phyloP scores from a whole-genome alignment of 2,113 vertebrate species.

The Cyrtonyx montezumae region DNA sequence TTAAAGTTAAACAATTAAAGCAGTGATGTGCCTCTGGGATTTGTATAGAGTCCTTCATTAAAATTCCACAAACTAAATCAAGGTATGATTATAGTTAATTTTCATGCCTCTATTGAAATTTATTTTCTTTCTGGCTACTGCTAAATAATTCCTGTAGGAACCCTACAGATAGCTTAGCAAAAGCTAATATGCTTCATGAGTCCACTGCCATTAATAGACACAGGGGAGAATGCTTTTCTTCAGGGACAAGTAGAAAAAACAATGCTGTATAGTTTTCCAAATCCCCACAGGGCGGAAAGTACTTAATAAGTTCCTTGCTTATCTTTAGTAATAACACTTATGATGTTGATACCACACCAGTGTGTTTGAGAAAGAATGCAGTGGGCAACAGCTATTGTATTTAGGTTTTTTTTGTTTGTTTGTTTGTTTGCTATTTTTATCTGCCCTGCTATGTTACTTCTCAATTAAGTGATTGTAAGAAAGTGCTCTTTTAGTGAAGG shows the following conservation, averaged over 20 bases:
- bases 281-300: background rate
- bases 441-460: background rate
- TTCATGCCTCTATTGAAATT: background rate
- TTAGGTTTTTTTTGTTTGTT: background rate
- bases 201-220: background rate
- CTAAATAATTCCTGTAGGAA: background rate
- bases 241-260: background rate
- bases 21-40: background rate
- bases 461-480: background rate
- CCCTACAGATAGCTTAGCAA: background rate
- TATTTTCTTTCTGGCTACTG: slow-evolving; percentile 1
- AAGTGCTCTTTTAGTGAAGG: background rate
- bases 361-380: background rate
- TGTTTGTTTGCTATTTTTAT: rapidly evolving
- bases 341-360: background rate
- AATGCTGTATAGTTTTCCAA: background rate
- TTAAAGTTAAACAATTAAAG: slow-evolving; percentile 46
- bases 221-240: background rate
- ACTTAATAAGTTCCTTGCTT: background rate
- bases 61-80: slow-evolving; percentile 14
- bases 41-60: background rate
- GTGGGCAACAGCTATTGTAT: background rate
- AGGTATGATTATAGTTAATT: slow-evolving; percentile 18
- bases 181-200: background rate
- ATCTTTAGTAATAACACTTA: background rate